Conservation (phyloP, 2,888 invertebrate species). For the Pseudococcus jackbeardsleyi region DNA sequence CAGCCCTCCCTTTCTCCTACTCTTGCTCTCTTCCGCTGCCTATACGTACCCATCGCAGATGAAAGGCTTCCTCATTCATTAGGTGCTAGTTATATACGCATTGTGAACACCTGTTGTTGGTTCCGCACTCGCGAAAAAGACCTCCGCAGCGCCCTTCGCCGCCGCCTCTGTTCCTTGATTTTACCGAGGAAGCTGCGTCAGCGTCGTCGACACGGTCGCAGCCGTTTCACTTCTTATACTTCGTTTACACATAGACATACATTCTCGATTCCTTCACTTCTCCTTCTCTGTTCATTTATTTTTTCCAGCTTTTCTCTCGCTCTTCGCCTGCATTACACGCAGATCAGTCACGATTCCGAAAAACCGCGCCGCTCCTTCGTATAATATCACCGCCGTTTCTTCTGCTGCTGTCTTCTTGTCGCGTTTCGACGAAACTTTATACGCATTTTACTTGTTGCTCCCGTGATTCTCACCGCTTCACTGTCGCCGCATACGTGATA, state of each 20-base stretch:
- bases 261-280: background rate
- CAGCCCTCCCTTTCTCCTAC: background rate
- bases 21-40: background rate
- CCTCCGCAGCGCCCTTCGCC: background rate
- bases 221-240: conserved; percentile 19
- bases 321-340: background rate
- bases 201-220: background rate
- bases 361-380: background rate
- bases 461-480: background rate
- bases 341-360: conserved; percentile 30
- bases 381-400: background rate
- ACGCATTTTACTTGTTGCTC: background rate
- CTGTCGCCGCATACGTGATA: background rate
- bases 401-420: background rate
- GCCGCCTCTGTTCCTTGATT: background rate
- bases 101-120: conserved; percentile 59
- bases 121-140: conserved; percentile 13
- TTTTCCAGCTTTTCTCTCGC: background rate
- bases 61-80: conserved; percentile 60
- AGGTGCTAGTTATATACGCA: conserved; percentile 58
- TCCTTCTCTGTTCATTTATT: background rate
- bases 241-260: background rate
- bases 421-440: background rate
- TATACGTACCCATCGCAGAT: conserved; percentile 13
- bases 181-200: background rate